Conservation (phyloP, 2,888 invertebrate genomes). For the Xylophagus ater region DNA sequence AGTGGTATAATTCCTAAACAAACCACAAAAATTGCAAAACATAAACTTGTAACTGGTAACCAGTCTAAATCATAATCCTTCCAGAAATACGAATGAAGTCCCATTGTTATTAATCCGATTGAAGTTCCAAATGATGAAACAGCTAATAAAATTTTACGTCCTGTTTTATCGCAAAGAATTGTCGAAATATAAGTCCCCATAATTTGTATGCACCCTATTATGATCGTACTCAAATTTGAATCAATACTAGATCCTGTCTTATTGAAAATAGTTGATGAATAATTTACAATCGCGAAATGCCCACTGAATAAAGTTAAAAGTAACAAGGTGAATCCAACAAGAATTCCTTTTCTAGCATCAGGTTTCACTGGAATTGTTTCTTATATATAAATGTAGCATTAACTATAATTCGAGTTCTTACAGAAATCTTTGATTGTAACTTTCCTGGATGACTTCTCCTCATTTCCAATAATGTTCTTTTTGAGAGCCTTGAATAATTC, state of each 20-base stretch:
- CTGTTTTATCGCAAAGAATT: slow-evolving; percentile 28
- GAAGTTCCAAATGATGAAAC: slow-evolving; percentile 28
- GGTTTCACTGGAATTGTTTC: slow-evolving; percentile 22
- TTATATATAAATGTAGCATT: neutral
- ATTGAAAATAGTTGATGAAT: slow-evolving; percentile 32
- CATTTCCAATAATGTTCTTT: slow-evolving; percentile 13
- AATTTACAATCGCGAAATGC: slow-evolving; percentile 30
- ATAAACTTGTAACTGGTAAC: too few relatives aligned
- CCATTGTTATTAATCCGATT: slow-evolving; percentile 26
- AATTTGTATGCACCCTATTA: slow-evolving; percentile 30
- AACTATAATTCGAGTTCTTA: slow-evolving; percentile 19
- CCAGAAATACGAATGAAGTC: slow-evolving; percentile 26
- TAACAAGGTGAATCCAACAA: slow-evolving; percentile 23
- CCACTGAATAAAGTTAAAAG: slow-evolving; percentile 29
- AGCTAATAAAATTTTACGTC: slow-evolving; percentile 29
- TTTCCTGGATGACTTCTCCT: neutral
- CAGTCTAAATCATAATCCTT: too few relatives aligned
- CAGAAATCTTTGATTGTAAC: slow-evolving; percentile 25
- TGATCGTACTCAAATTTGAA: slow-evolving; percentile 31
- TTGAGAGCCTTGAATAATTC: slow-evolving; percentile 21
- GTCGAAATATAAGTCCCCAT: slow-evolving; percentile 29
- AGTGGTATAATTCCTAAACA: too few relatives aligned
- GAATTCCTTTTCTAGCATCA: slow-evolving; percentile 25
- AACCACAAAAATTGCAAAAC: too few relatives aligned
- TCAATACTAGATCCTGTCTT: slow-evolving; percentile 26